Evolutionary conservation across 2,113 vertebrate species (phyloP).

Genomic region (Xiphophorus hellerii): DNA sequence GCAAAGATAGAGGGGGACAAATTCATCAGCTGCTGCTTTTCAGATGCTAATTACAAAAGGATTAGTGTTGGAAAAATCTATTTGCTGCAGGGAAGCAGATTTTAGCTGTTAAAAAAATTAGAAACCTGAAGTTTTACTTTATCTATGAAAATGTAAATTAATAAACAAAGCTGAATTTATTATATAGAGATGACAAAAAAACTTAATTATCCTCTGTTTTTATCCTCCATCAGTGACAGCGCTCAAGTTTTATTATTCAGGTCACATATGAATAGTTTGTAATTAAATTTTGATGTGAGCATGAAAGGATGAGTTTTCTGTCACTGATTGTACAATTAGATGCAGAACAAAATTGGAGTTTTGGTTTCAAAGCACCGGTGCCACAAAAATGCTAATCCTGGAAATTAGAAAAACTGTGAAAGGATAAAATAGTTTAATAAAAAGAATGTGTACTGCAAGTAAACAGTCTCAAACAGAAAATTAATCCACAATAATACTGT

Average conservation of each 20-base stretch:
- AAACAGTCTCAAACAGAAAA: not conserved
- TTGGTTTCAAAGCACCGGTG: constrained; percentile 21
- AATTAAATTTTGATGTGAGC: constrained; percentile 64
- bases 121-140: not conserved
- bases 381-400: not conserved
- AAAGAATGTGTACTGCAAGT: not conserved
- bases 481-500: not conserved
- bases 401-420: not conserved
- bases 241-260: constrained; percentile 40
- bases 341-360: constrained; percentile 39
- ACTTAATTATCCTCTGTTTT: not conserved
- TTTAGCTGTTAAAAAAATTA: not conserved
- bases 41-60: not conserved
- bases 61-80: constrained; percentile 8
- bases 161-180: constrained; percentile 15
- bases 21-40: constrained; percentile 1
- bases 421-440: not conserved
- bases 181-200: not conserved
- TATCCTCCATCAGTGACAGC: not conserved
- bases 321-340: constrained; percentile 39
- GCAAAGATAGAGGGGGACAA: constrained; percentile 18
- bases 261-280: constrained; percentile 61
- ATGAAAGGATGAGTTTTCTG: constrained; percentile 54
- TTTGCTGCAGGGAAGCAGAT: not conserved
- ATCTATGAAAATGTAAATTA: not conserved